These are phyloP conservation scores for Aphidius gifuensis DNA, from an alignment of 1,140 invertebrate genomes.

Conservation along the genomic window DNA sequence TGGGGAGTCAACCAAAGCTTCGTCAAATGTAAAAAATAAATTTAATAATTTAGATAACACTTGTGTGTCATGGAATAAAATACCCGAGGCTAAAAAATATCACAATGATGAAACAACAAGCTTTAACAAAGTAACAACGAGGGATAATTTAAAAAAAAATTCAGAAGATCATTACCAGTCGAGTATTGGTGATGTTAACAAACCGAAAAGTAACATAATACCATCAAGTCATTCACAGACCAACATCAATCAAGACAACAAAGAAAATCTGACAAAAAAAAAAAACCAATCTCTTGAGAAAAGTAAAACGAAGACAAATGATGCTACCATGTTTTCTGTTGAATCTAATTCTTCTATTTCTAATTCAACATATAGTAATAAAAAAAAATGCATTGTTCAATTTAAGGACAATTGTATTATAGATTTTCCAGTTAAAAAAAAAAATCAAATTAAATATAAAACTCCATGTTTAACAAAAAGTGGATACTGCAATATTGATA, in stretches of 20 bases:
- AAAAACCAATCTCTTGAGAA: background rate
- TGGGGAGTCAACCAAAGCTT: too few species aligned
- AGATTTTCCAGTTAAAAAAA: slow-evolving; percentile 25
- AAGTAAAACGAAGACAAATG: slow-evolving; percentile 13
- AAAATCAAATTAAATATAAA: slow-evolving; percentile 26
- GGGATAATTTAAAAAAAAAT: too few species aligned
- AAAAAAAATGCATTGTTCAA: slow-evolving; percentile 24
- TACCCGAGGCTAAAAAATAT: too few species aligned
- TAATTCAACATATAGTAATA: background rate
- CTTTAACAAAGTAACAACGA: too few species aligned
- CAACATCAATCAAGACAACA: slow-evolving; percentile 10
- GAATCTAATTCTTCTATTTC: background rate
- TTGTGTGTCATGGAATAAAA: too few species aligned
- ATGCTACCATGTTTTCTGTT: background rate
- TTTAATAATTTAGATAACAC: too few species aligned
- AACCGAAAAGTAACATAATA: too few species aligned
- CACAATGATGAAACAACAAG: too few species aligned
- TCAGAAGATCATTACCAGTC: too few species aligned
- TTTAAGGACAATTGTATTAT: background rate
- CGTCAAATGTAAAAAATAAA: too few species aligned
- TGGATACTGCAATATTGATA: background rate
- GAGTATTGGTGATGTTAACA: too few species aligned
- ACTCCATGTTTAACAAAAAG: slow-evolving; percentile 6
- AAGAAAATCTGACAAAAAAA: slow-evolving; percentile 2
- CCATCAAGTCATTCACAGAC: background rate